Percentiles rank a stretch among this genome's conserved stretches.
Evolutionary conservation across 2,888 invertebrate genomes (phyloP).

Genomic region (Phaedon cochleariae): DNA sequence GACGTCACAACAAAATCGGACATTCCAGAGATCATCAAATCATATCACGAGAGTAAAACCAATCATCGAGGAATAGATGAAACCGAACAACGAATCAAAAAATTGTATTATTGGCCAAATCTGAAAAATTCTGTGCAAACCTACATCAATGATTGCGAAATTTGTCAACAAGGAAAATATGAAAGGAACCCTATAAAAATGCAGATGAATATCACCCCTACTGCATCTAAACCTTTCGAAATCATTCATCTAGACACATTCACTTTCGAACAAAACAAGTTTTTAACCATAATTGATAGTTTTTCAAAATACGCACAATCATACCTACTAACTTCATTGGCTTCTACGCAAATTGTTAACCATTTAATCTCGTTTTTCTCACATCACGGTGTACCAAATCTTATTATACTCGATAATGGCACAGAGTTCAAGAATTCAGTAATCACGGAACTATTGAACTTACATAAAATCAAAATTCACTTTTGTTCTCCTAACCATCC

Average conservation of each 20-base stretch:
- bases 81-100: background rate
- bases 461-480: conserved; percentile 21
- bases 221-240: background rate
- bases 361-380: no score
- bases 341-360: no score
- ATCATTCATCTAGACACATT: background rate
- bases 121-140: background rate
- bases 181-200: background rate
- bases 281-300: background rate
- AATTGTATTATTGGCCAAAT: background rate
- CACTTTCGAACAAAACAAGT: background rate
- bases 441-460: conserved; percentile 12
- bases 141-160: background rate
- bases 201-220: background rate
- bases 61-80: background rate
- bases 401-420: background rate
- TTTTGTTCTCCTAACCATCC: conserved; percentile 18
- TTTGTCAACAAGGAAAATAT: no score
- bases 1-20: background rate
- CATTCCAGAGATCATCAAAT: background rate
- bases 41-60: background rate
- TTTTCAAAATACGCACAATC: background rate
- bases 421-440: conserved; percentile 9
- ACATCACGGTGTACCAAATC: conserved; percentile 17
- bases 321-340: background rate